A percentile compares a stretch with the other conserved stretches of the same genome.
These are phyloP conservation scores for Hyposoter dolosus DNA, from an alignment of 2,888 invertebrate genomes.

Conservation along the genomic window DNA sequence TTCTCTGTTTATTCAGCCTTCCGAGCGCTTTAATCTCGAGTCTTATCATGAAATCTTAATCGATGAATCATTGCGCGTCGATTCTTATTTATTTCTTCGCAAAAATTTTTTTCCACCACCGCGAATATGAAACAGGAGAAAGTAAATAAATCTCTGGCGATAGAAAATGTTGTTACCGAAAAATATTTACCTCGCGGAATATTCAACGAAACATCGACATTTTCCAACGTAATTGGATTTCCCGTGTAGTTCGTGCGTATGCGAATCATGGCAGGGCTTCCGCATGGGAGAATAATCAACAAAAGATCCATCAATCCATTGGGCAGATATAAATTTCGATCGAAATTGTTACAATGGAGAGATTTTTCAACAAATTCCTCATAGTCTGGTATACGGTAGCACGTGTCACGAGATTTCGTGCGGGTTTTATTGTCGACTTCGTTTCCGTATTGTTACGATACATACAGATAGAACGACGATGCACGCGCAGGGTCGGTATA, in stretches of 20 bases:
- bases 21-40: conserved; percentile 6
- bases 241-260: too few relatives aligned
- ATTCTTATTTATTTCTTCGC: not conserved
- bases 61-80: not conserved
- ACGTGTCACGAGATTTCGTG: conserved; percentile 50
- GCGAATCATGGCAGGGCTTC: not conserved
- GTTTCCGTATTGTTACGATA: conserved; percentile 4
- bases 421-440: conserved; percentile 36
- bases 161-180: too few relatives aligned
- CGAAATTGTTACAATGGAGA: conserved; percentile 32
- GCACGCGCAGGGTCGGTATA: conserved; percentile 22
- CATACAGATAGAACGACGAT: not conserved
- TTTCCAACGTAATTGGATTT: too few relatives aligned
- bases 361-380: conserved; percentile 14
- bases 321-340: conserved; percentile 1
- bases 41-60: not conserved
- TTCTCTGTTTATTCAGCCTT: conserved; percentile 4
- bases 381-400: conserved; percentile 21
- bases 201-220: too few relatives aligned
- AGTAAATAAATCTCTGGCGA: too few relatives aligned
- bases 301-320: not conserved
- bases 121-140: too few relatives aligned
- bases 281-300: not conserved
- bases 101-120: not conserved
- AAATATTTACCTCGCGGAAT: too few relatives aligned